Percentiles rank a stretch among this genome's conserved stretches.
These are phyloP conservation scores for Catajapyx aquilonaris DNA, from an alignment of 1,140 invertebrate species.

Conservation along the genomic window DNA sequence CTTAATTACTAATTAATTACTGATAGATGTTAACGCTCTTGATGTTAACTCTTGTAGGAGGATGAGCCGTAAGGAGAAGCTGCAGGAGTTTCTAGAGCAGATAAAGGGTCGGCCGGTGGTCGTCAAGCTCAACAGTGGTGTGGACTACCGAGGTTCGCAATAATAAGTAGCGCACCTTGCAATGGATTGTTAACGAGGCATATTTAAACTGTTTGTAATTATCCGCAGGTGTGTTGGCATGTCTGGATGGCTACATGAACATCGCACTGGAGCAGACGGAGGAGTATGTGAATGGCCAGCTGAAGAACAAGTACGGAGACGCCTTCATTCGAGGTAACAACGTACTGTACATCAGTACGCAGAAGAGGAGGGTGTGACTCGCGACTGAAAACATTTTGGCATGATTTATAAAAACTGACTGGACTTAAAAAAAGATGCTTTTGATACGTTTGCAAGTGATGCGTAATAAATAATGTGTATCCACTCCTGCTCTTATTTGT, in stretches of 20 bases:
- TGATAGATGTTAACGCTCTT: no score
- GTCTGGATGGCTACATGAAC: conserved; percentile 99
- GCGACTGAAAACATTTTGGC: no score
- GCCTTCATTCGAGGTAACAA: conserved; percentile 98
- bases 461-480: no score
- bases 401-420: no score
- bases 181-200: no score
- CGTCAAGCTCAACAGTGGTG: conserved; percentile 97
- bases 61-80: conserved; percentile 78
- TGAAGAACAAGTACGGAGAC: conserved; percentile 99
- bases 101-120: conserved; percentile 97
- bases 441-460: no score
- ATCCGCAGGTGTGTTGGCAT: conserved; percentile 86
- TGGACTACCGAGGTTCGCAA: conserved; percentile 80
- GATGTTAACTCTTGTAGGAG: no score
- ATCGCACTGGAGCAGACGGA: conserved; percentile 99
- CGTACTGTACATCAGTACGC: conserved; percentile 88
- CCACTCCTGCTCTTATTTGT: no score
- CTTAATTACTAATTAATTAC: no score
- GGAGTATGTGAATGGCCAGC: conserved; percentile 96
- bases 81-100: conserved; percentile 95
- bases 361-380: conserved; percentile 50
- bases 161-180: no score
- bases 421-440: no score
- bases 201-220: no score